A percentile compares a stretch with the other conserved stretches of the same genome.
These are phyloP conservation scores for Colaptes auratus DNA, from an alignment of 2,113 vertebrate genomes.

Conservation along the genomic window DNA sequence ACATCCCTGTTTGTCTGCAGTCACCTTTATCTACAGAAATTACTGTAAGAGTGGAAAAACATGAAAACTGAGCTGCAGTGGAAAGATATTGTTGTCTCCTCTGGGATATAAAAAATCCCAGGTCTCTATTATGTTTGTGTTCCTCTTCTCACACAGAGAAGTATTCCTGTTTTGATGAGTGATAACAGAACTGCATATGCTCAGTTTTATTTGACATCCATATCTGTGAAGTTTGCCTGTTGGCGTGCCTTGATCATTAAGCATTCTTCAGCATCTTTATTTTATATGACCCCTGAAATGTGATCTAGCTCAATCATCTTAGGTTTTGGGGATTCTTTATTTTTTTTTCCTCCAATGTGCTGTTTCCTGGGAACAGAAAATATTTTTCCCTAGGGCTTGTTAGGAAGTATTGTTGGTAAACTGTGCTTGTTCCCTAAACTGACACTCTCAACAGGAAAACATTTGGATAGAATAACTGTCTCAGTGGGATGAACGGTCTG, in stretches of 20 bases:
- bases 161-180: fast-evolving
- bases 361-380: neutral
- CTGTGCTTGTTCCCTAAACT: neutral
- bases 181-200: neutral
- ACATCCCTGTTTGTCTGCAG: neutral
- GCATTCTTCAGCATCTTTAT: neutral
- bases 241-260: neutral
- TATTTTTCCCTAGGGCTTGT: neutral
- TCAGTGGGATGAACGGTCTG: neutral
- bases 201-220: fast-evolving
- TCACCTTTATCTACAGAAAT: neutral
- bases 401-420: neutral
- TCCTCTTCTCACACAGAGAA: neutral
- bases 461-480: neutral
- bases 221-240: neutral
- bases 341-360: fast-evolving
- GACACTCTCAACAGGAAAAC: neutral
- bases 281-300: neutral
- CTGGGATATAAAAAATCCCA: neutral
- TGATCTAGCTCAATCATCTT: neutral
- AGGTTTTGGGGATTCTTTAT: neutral
- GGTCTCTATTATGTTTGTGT: fast-evolving
- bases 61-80: neutral
- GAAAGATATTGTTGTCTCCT: neutral
- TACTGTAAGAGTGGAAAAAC: neutral